These are phyloP conservation scores for Pelobates cultripes DNA, from an alignment of 2,797 vertebrate genomes.

Conservation along the genomic window DNA sequence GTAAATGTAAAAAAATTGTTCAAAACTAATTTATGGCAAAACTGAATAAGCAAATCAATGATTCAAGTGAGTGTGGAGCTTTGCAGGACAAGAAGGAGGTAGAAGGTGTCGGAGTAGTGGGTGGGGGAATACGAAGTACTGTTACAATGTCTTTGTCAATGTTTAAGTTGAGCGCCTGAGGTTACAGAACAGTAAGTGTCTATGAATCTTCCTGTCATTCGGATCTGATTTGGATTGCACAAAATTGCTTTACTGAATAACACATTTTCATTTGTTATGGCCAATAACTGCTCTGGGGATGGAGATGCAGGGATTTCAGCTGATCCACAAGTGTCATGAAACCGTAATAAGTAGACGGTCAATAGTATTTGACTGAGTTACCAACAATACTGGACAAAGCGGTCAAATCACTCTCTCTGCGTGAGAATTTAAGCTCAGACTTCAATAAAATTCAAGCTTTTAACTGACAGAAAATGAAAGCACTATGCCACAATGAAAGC, in stretches of 20 bases:
- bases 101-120: conserved; percentile 4
- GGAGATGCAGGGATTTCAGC: conserved; percentile 4
- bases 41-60: neutral
- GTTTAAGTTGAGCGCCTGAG: neutral
- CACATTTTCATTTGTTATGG: conserved; percentile 30
- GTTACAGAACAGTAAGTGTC: conserved; percentile 8
- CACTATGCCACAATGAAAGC: too few species aligned
- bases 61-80: conserved; percentile 10
- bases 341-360: conserved; percentile 7
- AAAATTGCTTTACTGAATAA: conserved; percentile 47
- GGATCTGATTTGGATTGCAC: conserved; percentile 44
- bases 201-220: conserved; percentile 24
- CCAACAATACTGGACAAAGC: neutral
- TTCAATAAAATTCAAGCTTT: neutral
- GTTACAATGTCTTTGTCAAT: conserved; percentile 1
- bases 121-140: neutral
- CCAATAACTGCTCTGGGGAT: conserved; percentile 6
- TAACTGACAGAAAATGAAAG: too few species aligned
- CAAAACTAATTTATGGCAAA: neutral
- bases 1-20: neutral
- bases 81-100: neutral
- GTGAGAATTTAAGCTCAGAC: neutral
- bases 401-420: neutral
- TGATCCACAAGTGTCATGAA: conserved; percentile 32
- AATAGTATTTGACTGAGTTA: conserved; percentile 11